phyloP scores from a whole-genome alignment of 2,113 vertebrate species.

The Xiphias gladius region DNA sequence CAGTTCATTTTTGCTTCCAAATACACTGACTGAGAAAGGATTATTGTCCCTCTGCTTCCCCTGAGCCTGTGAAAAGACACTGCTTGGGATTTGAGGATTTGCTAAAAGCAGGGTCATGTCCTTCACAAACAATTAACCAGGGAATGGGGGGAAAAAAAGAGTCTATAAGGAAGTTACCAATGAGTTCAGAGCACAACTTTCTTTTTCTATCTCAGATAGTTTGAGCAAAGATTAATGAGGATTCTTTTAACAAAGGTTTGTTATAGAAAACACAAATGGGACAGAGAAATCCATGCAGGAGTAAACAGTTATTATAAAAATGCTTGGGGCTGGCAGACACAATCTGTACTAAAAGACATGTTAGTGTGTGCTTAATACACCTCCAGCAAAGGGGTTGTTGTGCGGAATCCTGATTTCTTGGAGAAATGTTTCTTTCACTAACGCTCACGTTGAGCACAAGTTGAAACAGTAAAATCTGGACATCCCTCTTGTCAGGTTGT shows the following conservation, averaged over 20 bases:
- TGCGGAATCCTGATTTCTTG: no score
- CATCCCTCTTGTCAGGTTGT: no score
- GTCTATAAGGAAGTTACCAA: conserved; percentile 7
- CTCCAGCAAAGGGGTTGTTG: no score
- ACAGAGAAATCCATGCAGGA: not conserved
- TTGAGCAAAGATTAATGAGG: conserved; percentile 52
- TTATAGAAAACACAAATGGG: conserved; percentile 39
- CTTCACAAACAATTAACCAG: conserved; percentile 50
- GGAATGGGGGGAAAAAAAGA: not conserved
- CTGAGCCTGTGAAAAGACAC: conserved; percentile 17
- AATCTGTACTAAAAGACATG: conserved; percentile 14
- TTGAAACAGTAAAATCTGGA: no score
- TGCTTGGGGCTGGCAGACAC: conserved; percentile 4
- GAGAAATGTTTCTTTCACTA: no score
- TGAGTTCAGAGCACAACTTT: conserved; percentile 16
- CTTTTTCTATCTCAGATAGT: not conserved
- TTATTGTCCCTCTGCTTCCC: conserved; percentile 35
- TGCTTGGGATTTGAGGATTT: conserved; percentile 52
- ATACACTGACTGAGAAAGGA: conserved; percentile 46
- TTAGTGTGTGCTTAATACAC: not conserved
- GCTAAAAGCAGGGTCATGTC: conserved; percentile 47
- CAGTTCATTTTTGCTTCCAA: conserved; percentile 20
- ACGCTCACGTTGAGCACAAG: no score
- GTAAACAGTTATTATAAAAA: conserved; percentile 18
- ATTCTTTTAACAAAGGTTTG: conserved; percentile 46